These are phyloP conservation scores for Athalia rosae DNA, from an alignment of 2,888 invertebrate genomes.

Conservation along the genomic window DNA sequence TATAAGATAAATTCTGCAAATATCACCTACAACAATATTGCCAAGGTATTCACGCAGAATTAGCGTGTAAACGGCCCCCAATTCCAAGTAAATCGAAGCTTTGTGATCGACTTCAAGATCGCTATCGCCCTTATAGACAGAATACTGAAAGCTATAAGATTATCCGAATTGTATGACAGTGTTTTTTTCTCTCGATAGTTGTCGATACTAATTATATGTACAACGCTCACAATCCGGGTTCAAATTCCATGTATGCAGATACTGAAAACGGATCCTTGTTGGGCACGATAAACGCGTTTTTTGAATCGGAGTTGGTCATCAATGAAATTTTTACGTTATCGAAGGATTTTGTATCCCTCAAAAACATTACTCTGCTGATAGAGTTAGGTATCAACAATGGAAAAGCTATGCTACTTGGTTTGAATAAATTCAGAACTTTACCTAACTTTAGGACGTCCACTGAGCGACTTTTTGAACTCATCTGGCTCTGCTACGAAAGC, in stretches of 20 bases:
- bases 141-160: conserved; percentile 59
- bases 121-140: conserved; percentile 47
- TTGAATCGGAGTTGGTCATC: conserved; percentile 67
- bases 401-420: too few relatives aligned
- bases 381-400: too few relatives aligned
- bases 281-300: conserved; percentile 77
- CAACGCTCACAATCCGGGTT: conserved; percentile 77
- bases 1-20: not conserved
- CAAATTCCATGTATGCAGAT: conserved; percentile 78
- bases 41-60: conserved; percentile 71
- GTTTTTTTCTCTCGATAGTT: conserved; percentile 58
- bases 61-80: conserved; percentile 78
- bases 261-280: conserved; percentile 75
- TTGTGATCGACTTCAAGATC: conserved; percentile 44
- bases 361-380: conserved; percentile 68
- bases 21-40: conserved; percentile 70
- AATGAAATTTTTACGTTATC: conserved; percentile 69
- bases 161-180: conserved; percentile 55
- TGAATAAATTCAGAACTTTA: conserved; percentile 60
- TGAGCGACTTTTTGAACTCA: conserved; percentile 77
- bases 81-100: conserved; percentile 47
- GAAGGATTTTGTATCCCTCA: conserved; percentile 62
- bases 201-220: not conserved
- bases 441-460: conserved; percentile 80
- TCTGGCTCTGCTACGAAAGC: conserved; percentile 77